These are phyloP conservation scores for Cheilosia vernalis DNA, from an alignment of 2,888 invertebrate genomes.

Conservation along the genomic window DNA sequence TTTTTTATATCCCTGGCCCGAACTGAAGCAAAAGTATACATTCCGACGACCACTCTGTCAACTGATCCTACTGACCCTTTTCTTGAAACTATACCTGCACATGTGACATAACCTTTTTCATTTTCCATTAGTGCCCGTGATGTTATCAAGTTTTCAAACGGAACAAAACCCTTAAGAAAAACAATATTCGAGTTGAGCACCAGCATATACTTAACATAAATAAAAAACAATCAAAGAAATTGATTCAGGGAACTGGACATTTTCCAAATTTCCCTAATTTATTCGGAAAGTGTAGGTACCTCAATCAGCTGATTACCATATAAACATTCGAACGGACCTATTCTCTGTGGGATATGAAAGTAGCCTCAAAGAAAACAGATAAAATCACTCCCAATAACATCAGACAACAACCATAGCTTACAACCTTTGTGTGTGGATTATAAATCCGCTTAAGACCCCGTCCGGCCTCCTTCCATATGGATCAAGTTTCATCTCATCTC, in stretches of 20 bases:
- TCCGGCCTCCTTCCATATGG: neutral
- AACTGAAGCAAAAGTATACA: neutral
- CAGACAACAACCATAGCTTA: neutral
- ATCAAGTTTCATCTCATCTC: conserved; percentile 2
- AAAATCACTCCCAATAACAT: neutral
- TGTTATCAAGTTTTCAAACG: neutral
- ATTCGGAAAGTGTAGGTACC: neutral
- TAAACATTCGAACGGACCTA: neutral
- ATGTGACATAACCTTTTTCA: neutral
- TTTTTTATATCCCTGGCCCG: neutral
- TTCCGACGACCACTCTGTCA: neutral
- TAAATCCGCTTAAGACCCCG: conserved; percentile 4
- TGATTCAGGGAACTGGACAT: conserved; percentile 3
- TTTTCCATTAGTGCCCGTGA: neutral
- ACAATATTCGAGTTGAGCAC: neutral
- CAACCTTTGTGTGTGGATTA: conserved; percentile 33
- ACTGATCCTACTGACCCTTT: neutral
- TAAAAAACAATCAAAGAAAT: neutral
- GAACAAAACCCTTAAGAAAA: neutral
- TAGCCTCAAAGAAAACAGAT: neutral
- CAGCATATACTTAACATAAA: neutral
- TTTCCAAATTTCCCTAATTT: neutral
- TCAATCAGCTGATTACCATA: conserved; percentile 22
- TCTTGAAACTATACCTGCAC: neutral
- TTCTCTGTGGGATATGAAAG: neutral